phyloP scores from a whole-genome alignment of 2,888 invertebrate species.

The Itoplectis maculator region DNA sequence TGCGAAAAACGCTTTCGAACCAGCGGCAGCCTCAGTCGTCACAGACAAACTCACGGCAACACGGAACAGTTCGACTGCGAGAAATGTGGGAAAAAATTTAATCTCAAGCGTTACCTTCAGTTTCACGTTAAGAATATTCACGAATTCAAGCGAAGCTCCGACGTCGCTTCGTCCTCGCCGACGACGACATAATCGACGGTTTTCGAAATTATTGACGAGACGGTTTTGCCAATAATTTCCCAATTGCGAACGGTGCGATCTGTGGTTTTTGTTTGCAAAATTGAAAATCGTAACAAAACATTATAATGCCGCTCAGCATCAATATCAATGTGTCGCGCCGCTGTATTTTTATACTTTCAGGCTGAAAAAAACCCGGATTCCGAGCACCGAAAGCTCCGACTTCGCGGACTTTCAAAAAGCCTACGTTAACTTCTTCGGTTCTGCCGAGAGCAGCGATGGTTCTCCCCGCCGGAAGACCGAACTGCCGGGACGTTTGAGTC shows the following conservation, averaged over 20 bases:
- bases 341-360: constrained; percentile 60
- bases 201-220: neutral
- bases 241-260: too few species aligned
- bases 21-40: constrained; percentile 85
- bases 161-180: too few species aligned
- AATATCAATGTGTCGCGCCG: neutral
- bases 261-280: too few species aligned
- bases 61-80: constrained; percentile 80
- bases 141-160: constrained; percentile 22
- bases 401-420: constrained; percentile 66
- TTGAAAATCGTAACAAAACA: too few species aligned
- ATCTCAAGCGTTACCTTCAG: constrained; percentile 85
- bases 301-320: neutral
- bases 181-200: too few species aligned
- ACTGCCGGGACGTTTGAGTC: neutral
- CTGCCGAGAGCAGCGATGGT: neutral
- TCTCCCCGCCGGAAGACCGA: constrained; percentile 8
- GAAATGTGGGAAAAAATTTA: constrained; percentile 84
- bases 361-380: constrained; percentile 27
- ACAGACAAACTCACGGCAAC: constrained; percentile 85
- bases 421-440: constrained; percentile 51
- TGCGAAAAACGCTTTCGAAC: constrained; percentile 86
- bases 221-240: too few species aligned
- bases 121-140: constrained; percentile 81
- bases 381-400: constrained; percentile 24